A percentile compares a stretch with the other conserved stretches of the same genome.
phyloP scores from a whole-genome alignment of 1,140 invertebrate species.

The Tribolium castaneum region DNA sequence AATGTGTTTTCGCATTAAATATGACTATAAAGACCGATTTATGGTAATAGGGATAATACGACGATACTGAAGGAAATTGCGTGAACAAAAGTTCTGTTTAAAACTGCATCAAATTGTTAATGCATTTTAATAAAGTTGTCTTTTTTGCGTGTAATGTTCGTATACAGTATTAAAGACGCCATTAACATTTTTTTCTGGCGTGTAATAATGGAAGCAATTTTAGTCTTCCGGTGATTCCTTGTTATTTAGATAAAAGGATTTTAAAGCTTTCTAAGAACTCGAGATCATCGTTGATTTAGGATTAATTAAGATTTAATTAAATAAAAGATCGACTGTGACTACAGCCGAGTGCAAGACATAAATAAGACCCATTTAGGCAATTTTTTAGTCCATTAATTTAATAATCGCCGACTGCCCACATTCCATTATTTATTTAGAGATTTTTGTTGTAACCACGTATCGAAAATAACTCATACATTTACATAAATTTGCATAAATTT shows the following conservation, averaged over 20 bases:
- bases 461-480: constrained; percentile 24
- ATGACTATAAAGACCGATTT: not conserved
- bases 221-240: constrained; percentile 15
- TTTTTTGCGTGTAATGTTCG: constrained; percentile 1
- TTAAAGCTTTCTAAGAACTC: not conserved
- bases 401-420: constrained; percentile 23
- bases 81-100: not conserved
- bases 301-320: constrained; percentile 34
- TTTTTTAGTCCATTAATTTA: constrained; percentile 15
- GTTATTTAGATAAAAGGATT: constrained; percentile 24
- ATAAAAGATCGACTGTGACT: not conserved
- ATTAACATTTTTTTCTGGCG: constrained; percentile 4
- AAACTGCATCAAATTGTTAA: not conserved
- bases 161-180: constrained; percentile 11
- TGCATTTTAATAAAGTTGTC: not conserved
- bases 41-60: not conserved
- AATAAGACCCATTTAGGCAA: not conserved
- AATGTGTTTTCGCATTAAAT: not conserved
- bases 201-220: constrained; percentile 17
- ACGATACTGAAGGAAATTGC: not conserved
- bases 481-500: constrained; percentile 27
- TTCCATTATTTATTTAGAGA: constrained; percentile 29
- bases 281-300: not conserved
- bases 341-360: not conserved
- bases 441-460: constrained; percentile 13